Conservation (phyloP, 1,140 invertebrate species). For the Zophobas atratus region DNA sequence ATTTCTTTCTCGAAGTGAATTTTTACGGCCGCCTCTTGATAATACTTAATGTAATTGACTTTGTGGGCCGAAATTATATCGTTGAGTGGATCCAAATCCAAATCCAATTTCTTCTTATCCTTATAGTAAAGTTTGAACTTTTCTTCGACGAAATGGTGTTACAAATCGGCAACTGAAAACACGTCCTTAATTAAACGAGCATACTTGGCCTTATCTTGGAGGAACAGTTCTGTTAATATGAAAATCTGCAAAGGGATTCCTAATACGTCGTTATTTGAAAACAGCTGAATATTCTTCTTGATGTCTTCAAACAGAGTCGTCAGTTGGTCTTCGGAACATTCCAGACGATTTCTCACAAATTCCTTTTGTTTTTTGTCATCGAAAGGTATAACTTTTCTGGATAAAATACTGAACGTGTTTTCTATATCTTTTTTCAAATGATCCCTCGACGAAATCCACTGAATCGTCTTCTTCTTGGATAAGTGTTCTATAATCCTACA, state of each 20-base stretch:
- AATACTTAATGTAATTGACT: too few species aligned
- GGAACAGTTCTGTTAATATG: slow-evolving; percentile 7
- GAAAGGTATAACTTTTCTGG: background rate
- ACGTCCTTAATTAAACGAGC: background rate
- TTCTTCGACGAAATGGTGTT: slow-evolving; percentile 4
- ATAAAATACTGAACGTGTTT: background rate
- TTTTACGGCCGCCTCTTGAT: too few species aligned
- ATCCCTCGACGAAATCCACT: background rate
- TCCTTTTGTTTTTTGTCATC: background rate
- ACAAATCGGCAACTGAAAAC: slow-evolving; percentile 4
- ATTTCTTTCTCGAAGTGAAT: too few species aligned
- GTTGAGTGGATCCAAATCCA: background rate
- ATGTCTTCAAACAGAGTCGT: background rate
- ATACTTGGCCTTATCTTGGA: background rate
- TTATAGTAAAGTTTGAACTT: background rate
- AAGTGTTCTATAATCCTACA: background rate
- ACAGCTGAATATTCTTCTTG: background rate
- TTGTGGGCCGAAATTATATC: background rate
- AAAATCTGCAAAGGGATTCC: slow-evolving; percentile 1
- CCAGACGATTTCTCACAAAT: background rate
- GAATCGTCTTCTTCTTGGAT: background rate
- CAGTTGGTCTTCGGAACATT: background rate
- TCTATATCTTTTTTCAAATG: background rate
- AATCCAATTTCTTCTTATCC: background rate
- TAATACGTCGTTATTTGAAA: slow-evolving; percentile 14